These are phyloP conservation scores for Clarias batrachus DNA, from an alignment of 2,113 vertebrate genomes.

Conservation along the genomic window DNA sequence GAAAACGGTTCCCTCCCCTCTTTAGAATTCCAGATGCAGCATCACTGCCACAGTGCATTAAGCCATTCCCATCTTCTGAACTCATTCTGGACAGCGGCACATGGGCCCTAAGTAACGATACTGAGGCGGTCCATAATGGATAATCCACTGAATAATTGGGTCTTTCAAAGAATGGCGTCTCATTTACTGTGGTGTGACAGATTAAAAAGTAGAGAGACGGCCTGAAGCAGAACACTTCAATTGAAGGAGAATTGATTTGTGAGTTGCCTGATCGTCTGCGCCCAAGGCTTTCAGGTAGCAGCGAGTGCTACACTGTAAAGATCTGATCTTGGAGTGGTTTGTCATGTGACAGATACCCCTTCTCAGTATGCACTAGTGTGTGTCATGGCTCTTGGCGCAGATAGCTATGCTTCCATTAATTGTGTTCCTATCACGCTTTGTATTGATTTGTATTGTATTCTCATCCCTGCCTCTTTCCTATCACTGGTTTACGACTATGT, in stretches of 20 bases:
- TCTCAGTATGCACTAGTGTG: not conserved
- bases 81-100: constrained; percentile 19
- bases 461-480: not conserved
- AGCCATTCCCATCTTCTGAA: not conserved
- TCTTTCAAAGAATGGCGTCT: constrained; percentile 14
- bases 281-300: not conserved
- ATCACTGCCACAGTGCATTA: constrained; percentile 32
- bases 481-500: not conserved
- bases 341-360: not conserved
- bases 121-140: constrained; percentile 21
- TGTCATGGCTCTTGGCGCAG: not conserved
- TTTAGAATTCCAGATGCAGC: constrained; percentile 1
- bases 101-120: constrained; percentile 27
- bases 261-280: constrained; percentile 7
- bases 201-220: constrained; percentile 11
- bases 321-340: not conserved
- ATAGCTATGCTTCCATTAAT: not conserved
- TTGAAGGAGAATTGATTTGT: constrained; percentile 1
- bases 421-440: not conserved
- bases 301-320: not conserved
- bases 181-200: constrained; percentile 9
- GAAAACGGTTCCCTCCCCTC: constrained; percentile 16
- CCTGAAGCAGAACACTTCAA: constrained; percentile 16
- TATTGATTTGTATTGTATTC: not conserved
- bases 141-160: constrained; percentile 6